phyloP scores from a whole-genome alignment of 1,140 invertebrate genomes.

The Leptopilina boulardi region DNA sequence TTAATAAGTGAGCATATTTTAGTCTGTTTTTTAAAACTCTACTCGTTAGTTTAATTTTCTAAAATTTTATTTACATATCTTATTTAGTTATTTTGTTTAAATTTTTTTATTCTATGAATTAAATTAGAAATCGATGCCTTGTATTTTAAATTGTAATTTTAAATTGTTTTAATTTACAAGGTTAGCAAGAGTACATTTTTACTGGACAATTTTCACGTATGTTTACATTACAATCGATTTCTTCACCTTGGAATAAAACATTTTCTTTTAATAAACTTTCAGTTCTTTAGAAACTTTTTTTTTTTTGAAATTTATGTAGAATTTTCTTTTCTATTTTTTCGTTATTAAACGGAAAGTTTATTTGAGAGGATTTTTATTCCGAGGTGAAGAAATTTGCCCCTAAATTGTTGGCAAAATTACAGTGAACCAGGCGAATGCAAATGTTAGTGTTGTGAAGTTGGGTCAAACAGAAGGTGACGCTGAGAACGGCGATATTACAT shows the following conservation, averaged over 20 bases:
- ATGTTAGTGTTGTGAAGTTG: constrained; percentile 75
- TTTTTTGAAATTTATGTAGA: neutral
- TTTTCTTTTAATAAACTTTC: neutral
- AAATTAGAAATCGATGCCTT: too few species aligned
- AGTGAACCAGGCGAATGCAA: constrained; percentile 75
- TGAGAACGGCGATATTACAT: constrained; percentile 68
- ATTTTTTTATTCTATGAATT: too few species aligned
- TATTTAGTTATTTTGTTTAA: too few species aligned
- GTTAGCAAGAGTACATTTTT: neutral
- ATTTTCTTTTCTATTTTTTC: neutral
- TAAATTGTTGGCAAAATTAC: constrained; percentile 52
- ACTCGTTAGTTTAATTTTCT: neutral
- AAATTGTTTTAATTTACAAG: too few species aligned
- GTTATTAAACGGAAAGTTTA: neutral
- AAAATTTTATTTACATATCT: too few species aligned
- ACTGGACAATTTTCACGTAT: too few species aligned
- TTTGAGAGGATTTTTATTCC: constrained; percentile 45
- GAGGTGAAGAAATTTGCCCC: constrained; percentile 24
- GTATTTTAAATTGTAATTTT: too few species aligned
- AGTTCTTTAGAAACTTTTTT: neutral
- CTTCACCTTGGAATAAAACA: constrained; percentile 13
- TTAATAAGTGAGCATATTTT: constrained; percentile 79
- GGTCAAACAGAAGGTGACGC: constrained; percentile 68
- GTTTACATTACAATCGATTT: neutral
- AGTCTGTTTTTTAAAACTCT: neutral